Percentiles rank a stretch among this genome's conserved stretches.
Evolutionary conservation across 1,140 invertebrate species (phyloP).

Genomic region (Asobara japonica): DNA sequence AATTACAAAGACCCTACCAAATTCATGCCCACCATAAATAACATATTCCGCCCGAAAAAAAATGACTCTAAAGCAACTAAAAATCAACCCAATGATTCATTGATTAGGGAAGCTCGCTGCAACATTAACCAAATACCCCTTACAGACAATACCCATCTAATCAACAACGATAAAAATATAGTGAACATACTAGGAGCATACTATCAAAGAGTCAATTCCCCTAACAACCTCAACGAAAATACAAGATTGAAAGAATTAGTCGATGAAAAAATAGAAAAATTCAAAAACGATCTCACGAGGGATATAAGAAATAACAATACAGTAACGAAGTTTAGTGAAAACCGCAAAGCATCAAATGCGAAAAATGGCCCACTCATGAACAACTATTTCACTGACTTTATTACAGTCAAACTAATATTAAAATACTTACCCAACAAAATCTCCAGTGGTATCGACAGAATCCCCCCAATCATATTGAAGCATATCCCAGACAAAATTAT

Average conservation of each 20-base stretch:
- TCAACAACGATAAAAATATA: neutral
- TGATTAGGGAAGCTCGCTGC: neutral
- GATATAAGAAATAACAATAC: no score
- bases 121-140: neutral
- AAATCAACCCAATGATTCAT: neutral
- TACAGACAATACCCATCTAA: neutral
- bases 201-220: slow-evolving; percentile 28
- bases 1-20: neutral
- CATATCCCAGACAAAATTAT: slow-evolving; percentile 6
- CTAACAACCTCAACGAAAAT: slow-evolving; percentile 13
- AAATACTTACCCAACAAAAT: slow-evolving; percentile 27
- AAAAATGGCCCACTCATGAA: neutral
- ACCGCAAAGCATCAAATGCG: no score
- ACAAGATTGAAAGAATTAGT: neutral
- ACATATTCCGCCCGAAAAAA: neutral
- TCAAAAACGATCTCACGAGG: no score
- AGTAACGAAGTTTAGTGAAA: no score
- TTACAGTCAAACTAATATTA: slow-evolving; percentile 3
- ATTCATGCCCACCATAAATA: neutral
- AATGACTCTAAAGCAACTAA: neutral
- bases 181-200: slow-evolving; percentile 14
- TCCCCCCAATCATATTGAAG: slow-evolving; percentile 16
- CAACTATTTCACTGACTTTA: neutral
- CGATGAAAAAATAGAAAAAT: neutral
- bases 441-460: slow-evolving; percentile 1